A percentile compares a stretch with the other conserved stretches of the same genome.
Conservation (phyloP, 2,797 vertebrate species). For the Vipera ursinii region DNA sequence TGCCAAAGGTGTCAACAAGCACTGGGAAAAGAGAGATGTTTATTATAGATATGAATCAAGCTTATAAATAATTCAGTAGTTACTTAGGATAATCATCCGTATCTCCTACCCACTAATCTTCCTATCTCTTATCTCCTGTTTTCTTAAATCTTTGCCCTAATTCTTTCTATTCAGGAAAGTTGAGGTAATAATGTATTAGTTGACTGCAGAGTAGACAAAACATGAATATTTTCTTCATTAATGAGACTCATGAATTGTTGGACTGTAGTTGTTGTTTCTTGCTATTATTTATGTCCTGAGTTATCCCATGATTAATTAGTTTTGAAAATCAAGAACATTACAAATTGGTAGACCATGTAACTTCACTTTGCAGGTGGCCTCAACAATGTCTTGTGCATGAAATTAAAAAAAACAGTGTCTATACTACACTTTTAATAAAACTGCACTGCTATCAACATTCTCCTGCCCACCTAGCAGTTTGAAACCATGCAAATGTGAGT, state of each 20-base stretch:
- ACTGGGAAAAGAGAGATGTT: constrained; percentile 37
- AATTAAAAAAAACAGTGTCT: background rate
- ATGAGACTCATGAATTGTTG: constrained; percentile 24
- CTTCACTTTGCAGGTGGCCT: background rate
- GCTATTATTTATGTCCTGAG: background rate
- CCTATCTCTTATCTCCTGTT: constrained; percentile 5
- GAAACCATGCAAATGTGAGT: background rate
- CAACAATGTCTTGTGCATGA: background rate
- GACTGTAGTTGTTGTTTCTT: background rate
- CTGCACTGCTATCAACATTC: background rate
- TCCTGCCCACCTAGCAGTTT: background rate
- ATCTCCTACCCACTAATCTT: constrained; percentile 22
- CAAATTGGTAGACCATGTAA: background rate
- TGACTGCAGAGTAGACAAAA: constrained; percentile 20
- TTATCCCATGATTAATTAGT: background rate
- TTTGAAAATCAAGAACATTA: background rate
- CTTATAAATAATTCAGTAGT: constrained; percentile 43
- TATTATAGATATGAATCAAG: constrained; percentile 35
- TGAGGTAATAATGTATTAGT: background rate
- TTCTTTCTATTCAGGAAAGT: constrained; percentile 23
- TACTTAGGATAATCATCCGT: constrained; percentile 40
- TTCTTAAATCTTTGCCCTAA: constrained; percentile 28
- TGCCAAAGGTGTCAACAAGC: constrained; percentile 54
- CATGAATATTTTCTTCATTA: constrained; percentile 27
- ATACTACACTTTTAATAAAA: background rate